Conservation (phyloP, 2,113 vertebrate genomes). For the Petrocephalus zakoni region DNA sequence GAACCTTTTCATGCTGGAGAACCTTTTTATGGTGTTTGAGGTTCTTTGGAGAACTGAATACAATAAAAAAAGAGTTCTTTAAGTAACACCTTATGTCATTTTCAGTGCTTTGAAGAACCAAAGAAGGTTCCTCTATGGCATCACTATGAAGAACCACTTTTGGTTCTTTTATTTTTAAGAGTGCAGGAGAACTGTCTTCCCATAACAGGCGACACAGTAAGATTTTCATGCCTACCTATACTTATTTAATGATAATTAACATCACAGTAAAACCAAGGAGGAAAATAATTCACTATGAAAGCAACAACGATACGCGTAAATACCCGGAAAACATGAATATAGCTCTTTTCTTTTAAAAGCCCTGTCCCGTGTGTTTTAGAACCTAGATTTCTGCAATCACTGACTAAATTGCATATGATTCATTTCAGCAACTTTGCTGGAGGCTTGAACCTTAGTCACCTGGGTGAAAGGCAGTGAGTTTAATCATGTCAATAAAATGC, state of each 20-base stretch:
- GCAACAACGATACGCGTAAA: not conserved
- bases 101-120: too few relatives aligned
- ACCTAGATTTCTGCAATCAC: not conserved
- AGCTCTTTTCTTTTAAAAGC: not conserved
- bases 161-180: too few relatives aligned
- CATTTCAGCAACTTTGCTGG: not conserved
- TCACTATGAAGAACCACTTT: too few relatives aligned
- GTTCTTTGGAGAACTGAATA: too few relatives aligned
- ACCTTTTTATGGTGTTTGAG: too few relatives aligned
- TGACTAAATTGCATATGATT: not conserved
- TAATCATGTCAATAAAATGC: not conserved
- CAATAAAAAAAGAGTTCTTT: too few relatives aligned
- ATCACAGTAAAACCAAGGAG: not conserved
- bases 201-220: not conserved
- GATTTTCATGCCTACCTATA: not conserved
- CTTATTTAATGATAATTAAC: not conserved
- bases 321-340: not conserved
- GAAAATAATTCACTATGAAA: not conserved
- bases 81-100: too few relatives aligned
- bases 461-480: not conserved
- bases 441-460: not conserved
- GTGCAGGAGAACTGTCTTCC: not conserved
- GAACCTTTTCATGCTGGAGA: too few relatives aligned
- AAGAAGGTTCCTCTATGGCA: too few relatives aligned
- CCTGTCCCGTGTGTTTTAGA: not conserved